Base-by-base conservation (phyloP, 2,888 invertebrate genomes). In the Hydrotaea diabolus region DNA sequence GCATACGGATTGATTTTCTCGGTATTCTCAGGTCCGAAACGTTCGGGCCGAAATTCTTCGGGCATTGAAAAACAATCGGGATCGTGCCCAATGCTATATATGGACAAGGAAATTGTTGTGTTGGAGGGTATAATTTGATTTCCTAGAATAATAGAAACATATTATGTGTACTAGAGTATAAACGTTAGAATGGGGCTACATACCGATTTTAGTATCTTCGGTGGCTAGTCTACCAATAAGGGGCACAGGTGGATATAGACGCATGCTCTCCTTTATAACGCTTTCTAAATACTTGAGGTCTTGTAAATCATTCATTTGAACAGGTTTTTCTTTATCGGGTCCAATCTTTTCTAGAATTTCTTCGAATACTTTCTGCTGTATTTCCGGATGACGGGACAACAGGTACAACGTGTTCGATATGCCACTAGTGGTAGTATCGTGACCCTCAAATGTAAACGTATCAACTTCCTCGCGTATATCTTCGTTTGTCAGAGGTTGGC, bases 381-480 rank as follows among this genome's bases (percentile, higher is more conserved):
- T 88, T 3, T 87, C 71, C 1, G 87, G 86, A 86, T 92, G 89
- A 2, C 89, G 87, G 0, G 92, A 90, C 17, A 92, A 84, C 19
- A 89, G 83, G 66, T 90, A 90, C 2, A 92, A 77, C 15, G 89
- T 88, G 53, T 91, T 91, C 9, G 90, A 89, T 15, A 89, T 89
- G 7, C 90, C 91, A 11, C 90, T 89, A 2, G 91, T 90, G 53
- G 91, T 91, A 0, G 92, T 92, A 21, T 92, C 92, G 66, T 92
- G 92, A 2, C 92, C 92, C 75, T 94, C 95, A 90, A 96, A 96
- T 94, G 95, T 94, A 87, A 96, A 95, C 0, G 96, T 96, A 87
- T 95, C 94, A 0, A 96, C 95, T 92, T 96, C 95, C 88, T 95
- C 95, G 59, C 94, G 93, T 23, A 96, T 93, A 77, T 94, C 94